A percentile compares a stretch with the other conserved stretches of the same genome.
Evolutionary conservation across 1,140 invertebrate genomes (phyloP).

Genomic region (Drosophila truncata): DNA sequence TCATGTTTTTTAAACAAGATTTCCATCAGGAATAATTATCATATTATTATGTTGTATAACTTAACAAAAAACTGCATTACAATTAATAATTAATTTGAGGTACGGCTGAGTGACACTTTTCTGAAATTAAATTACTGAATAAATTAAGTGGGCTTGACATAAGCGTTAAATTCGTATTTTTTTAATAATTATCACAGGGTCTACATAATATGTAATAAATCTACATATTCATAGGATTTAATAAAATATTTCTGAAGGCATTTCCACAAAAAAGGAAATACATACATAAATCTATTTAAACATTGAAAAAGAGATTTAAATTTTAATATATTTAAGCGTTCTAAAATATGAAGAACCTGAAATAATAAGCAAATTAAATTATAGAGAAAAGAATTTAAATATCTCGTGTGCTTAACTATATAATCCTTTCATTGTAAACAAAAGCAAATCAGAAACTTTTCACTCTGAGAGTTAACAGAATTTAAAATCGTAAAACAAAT

Average conservation of each 20-base stretch:
- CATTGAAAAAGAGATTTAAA: background rate
- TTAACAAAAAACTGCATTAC: slow-evolving; percentile 35
- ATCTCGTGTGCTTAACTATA: background rate
- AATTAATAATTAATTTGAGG: slow-evolving; percentile 43
- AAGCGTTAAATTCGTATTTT: too few species aligned
- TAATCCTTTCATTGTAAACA: background rate
- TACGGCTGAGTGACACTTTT: slow-evolving; percentile 10
- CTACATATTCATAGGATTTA: too few species aligned
- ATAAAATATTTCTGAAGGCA: too few species aligned
- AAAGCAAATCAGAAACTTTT: background rate
- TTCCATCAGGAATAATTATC: background rate
- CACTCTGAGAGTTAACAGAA: slow-evolving; percentile 19
- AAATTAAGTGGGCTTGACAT: slow-evolving; percentile 21
- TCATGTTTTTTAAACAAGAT: slow-evolving; percentile 14
- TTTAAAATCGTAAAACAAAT: slow-evolving; percentile 30
- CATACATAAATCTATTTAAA: background rate
- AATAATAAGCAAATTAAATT: too few species aligned
- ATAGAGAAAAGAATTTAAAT: background rate
- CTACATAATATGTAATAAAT: too few species aligned
- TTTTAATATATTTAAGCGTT: too few species aligned
- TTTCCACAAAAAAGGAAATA: too few species aligned
- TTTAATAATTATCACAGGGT: too few species aligned
- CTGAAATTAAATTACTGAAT: slow-evolving; percentile 18
- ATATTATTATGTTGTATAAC: slow-evolving; percentile 25
- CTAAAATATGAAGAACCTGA: too few species aligned